These are phyloP conservation scores for Sylvia atricapilla DNA, from an alignment of 2,113 vertebrate genomes.

Conservation along the genomic window DNA sequence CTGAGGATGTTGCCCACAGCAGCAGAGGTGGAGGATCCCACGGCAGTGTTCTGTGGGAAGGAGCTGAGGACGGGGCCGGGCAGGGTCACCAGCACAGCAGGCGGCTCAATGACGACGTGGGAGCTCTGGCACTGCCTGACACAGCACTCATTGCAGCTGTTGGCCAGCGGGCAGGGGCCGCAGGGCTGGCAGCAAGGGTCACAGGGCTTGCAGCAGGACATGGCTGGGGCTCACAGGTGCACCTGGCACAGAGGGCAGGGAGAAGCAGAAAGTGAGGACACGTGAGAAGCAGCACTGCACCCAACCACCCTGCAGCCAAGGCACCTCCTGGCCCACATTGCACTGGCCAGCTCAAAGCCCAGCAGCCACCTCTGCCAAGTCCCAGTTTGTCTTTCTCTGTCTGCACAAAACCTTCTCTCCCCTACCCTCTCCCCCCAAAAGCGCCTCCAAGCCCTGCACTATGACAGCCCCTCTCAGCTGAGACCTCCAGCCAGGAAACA, in stretches of 20 bases:
- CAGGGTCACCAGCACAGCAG: no score
- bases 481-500: background rate
- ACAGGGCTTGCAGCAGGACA: background rate
- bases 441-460: background rate
- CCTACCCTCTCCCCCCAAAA: background rate
- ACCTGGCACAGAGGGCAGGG: background rate
- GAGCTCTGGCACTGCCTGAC: no score
- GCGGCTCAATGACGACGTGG: no score
- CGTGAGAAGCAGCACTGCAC: no score
- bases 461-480: fast-evolving
- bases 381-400: background rate
- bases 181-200: background rate
- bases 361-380: background rate
- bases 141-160: no score
- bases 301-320: background rate
- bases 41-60: no score
- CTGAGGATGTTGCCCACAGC: background rate
- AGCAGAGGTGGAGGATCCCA: background rate
- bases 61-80: no score
- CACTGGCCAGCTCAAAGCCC: background rate
- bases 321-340: background rate
- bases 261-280: no score
- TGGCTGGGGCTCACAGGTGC: no score
- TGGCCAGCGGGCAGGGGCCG: no score
- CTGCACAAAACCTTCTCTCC: background rate